Percentiles rank a stretch among this genome's conserved stretches.
Conservation (phyloP, 2,113 vertebrate species). For the Mesocricetus auratus region DNA sequence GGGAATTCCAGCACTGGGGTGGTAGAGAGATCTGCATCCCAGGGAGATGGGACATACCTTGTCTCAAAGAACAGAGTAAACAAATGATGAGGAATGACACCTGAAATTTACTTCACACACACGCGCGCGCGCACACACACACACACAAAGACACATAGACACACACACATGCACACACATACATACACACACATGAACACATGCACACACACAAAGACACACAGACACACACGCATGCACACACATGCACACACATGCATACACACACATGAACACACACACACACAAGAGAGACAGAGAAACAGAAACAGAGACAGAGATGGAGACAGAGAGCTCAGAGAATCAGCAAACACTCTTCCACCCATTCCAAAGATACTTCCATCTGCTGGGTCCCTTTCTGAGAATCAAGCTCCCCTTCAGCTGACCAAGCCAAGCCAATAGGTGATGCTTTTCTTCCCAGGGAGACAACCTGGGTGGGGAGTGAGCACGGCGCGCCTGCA, state of each 20-base stretch:
- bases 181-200: too few species aligned
- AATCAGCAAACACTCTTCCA: not conserved
- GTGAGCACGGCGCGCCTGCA: not conserved
- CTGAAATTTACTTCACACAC: not conserved
- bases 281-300: too few species aligned
- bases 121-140: not conserved
- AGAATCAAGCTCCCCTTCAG: not conserved
- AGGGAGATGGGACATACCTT: not conserved
- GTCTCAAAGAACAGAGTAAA: not conserved
- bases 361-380: not conserved
- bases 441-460: not conserved
- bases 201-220: too few species aligned
- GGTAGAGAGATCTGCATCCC: not conserved
- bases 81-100: not conserved
- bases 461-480: not conserved
- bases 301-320: too few species aligned
- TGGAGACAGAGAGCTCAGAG: not conserved
- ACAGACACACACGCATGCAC: not conserved
- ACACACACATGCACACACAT: not conserved
- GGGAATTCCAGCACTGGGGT: not conserved
- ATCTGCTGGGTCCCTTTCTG: not conserved
- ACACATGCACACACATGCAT: not conserved
- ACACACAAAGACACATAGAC: not conserved
- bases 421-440: not conserved
- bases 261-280: not conserved